A percentile compares a stretch with the other conserved stretches of the same genome.
These are phyloP conservation scores for Nothocercus nigrocapillus DNA, from an alignment of 2,113 vertebrate genomes.

Conservation along the genomic window DNA sequence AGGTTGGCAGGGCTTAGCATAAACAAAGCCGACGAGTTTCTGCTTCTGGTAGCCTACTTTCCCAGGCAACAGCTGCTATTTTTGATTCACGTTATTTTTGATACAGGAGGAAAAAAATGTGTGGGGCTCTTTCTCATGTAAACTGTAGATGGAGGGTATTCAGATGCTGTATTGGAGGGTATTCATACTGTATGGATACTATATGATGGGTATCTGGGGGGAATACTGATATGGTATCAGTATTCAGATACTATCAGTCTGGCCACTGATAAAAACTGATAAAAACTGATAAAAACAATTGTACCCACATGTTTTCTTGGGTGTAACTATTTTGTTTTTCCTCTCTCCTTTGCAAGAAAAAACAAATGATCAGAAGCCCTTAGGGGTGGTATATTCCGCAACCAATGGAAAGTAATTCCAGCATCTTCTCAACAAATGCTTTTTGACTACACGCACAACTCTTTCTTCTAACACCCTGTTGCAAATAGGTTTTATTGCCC, in stretches of 20 bases:
- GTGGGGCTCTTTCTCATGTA: too few relatives aligned
- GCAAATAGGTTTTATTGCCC: slow-evolving; percentile 54
- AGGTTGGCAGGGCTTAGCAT: background rate
- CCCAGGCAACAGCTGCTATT: background rate
- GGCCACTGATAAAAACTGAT: too few relatives aligned
- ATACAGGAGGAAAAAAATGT: background rate
- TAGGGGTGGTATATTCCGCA: background rate
- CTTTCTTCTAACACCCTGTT: background rate
- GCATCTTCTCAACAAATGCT: slow-evolving; percentile 25
- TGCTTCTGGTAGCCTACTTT: background rate
- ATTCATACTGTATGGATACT: too few relatives aligned
- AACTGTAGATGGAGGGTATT: background rate
- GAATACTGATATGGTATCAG: too few relatives aligned
- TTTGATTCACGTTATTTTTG: background rate
- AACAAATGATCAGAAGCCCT: background rate
- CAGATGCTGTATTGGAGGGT: background rate
- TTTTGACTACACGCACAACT: background rate
- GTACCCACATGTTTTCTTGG: background rate
- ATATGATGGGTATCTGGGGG: background rate
- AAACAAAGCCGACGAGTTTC: background rate
- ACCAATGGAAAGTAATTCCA: background rate
- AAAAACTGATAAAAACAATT: background rate
- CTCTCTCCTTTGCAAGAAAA: background rate
- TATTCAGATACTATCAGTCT: background rate
- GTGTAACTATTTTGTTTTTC: background rate